phyloP scores from a whole-genome alignment of 2,113 vertebrate genomes.

The Macroglossus sobrinus region DNA sequence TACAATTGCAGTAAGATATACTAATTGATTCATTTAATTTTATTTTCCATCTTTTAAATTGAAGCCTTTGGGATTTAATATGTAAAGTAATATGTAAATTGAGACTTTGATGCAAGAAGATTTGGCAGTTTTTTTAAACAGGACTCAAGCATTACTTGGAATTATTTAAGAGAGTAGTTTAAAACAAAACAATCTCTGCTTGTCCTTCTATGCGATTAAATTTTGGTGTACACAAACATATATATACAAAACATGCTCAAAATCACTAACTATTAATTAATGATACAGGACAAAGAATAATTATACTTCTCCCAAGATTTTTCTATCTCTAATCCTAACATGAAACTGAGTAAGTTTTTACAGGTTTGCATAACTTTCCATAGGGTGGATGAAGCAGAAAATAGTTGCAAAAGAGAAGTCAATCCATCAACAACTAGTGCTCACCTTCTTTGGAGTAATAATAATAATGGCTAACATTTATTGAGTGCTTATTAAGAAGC shows the following conservation, averaged over 20 bases:
- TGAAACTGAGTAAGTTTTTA: neutral
- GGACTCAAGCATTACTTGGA: constrained; percentile 59
- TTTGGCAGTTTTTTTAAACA: constrained; percentile 63
- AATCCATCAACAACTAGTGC: neutral
- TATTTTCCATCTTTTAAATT: constrained; percentile 71
- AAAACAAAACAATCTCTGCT: constrained; percentile 53
- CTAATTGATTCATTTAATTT: constrained; percentile 77
- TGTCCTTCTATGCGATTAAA: constrained; percentile 56
- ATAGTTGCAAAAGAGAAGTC: constrained; percentile 7
- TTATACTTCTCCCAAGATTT: neutral
- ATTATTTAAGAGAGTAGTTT: constrained; percentile 65
- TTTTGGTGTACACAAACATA: constrained; percentile 39
- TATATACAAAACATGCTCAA: neutral
- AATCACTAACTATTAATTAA: constrained; percentile 40
- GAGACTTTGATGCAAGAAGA: constrained; percentile 64
- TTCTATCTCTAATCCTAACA: neutral
- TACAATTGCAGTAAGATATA: constrained; percentile 68
- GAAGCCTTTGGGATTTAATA: constrained; percentile 71
- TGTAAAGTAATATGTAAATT: constrained; percentile 73
- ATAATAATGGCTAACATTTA: neutral
- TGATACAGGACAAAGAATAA: constrained; percentile 9
- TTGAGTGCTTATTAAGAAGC: neutral
- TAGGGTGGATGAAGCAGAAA: neutral
- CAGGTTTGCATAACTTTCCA: constrained; percentile 15
- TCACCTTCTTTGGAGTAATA: neutral